Percentiles rank a stretch among this genome's conserved stretches.
These are phyloP conservation scores for Coelopa pilipes DNA, from an alignment of 2,888 invertebrate genomes.

Conservation along the genomic window DNA sequence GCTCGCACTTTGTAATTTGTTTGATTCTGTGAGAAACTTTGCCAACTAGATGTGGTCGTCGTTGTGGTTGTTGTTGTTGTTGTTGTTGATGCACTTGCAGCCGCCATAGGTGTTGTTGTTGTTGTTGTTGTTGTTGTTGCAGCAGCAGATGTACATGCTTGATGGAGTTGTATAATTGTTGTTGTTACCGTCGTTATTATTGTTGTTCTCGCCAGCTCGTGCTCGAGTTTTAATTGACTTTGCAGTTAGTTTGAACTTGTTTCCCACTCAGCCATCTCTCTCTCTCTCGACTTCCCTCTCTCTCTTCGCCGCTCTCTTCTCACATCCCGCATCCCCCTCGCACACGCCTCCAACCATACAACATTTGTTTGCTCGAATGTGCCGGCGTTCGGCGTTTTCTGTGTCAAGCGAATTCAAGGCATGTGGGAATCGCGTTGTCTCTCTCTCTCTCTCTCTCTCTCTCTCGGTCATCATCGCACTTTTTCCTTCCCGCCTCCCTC, in stretches of 20 bases:
- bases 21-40: too few species aligned
- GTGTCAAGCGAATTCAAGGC: neutral
- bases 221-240: conserved; percentile 25
- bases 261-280: neutral
- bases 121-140: too few species aligned
- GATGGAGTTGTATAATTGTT: too few species aligned
- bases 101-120: too few species aligned
- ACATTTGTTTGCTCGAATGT: neutral
- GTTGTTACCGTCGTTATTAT: too few species aligned
- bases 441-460: neutral
- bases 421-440: neutral
- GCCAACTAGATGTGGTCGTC: too few species aligned
- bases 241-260: conserved; percentile 34
- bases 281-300: neutral
- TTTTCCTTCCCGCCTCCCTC: too few species aligned
- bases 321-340: neutral
- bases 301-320: neutral
- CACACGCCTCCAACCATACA: neutral
- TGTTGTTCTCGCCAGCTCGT: neutral
- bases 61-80: too few species aligned
- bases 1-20: too few species aligned
- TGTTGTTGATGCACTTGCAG: too few species aligned
- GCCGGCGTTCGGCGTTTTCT: neutral
- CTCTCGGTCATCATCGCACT: neutral
- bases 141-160: too few species aligned